A percentile compares a stretch with the other conserved stretches of the same genome.
phyloP scores from a whole-genome alignment of 2,888 invertebrate genomes.

The Cephonodes hylas region DNA sequence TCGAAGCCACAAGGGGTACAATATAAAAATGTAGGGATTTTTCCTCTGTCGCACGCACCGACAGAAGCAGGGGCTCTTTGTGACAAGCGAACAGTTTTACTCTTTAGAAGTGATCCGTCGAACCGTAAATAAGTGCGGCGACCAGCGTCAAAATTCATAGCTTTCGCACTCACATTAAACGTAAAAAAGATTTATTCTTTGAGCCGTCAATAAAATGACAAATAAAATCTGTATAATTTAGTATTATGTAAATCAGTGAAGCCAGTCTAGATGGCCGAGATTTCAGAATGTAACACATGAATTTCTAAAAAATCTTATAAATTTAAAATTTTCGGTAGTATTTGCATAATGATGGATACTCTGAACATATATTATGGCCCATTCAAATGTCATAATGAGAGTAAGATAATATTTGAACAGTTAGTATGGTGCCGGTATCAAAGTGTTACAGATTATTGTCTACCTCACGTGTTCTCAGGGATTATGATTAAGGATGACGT shows the following conservation, averaged over 20 bases:
- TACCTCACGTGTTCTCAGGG: neutral
- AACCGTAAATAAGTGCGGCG: constrained; percentile 34
- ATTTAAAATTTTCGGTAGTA: neutral
- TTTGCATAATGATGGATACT: neutral
- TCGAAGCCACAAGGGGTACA: neutral
- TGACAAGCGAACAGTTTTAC: constrained; percentile 20
- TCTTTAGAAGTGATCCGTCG: constrained; percentile 38
- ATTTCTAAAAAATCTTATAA: neutral
- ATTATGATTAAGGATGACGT: neutral
- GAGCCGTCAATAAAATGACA: neutral
- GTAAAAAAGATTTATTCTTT: neutral
- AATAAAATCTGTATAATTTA: neutral
- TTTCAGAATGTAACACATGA: neutral
- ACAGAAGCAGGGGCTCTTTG: constrained; percentile 11
- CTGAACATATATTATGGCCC: neutral
- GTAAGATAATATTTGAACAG: neutral
- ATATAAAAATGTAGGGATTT: neutral
- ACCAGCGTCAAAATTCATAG: constrained; percentile 14
- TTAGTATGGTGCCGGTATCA: neutral
- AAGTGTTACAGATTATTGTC: neutral
- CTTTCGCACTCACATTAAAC: neutral
- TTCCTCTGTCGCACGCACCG: neutral
- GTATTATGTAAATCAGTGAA: neutral
- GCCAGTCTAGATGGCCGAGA: neutral
- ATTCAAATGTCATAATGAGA: neutral